phyloP scores from a whole-genome alignment of 2,888 invertebrate species.

The Sepioteuthis lessoniana region DNA sequence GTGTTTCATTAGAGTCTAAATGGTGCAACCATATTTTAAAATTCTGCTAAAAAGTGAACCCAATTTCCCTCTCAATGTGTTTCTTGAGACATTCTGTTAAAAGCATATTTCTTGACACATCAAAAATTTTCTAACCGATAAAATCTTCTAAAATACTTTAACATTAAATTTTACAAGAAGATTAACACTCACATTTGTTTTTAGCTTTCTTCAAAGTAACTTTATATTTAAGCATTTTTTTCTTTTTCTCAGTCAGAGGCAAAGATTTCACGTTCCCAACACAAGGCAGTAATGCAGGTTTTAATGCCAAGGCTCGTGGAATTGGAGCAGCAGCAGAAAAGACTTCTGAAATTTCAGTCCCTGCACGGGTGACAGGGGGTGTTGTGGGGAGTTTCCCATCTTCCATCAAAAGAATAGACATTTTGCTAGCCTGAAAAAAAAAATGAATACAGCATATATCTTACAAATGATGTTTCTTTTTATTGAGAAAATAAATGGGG shows the following conservation, averaged over 20 bases:
- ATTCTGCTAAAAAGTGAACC: no score
- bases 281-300: not conserved
- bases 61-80: no score
- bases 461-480: no score
- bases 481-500: no score
- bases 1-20: no score
- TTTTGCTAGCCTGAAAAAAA: not conserved
- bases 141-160: no score
- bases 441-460: not conserved
- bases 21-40: no score
- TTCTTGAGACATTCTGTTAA: no score
- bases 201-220: not conserved
- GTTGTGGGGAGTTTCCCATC: not conserved
- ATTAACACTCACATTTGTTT: not conserved
- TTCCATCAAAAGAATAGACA: not conserved
- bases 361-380: not conserved
- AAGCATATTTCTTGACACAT: no score
- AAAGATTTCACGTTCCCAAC: not conserved
- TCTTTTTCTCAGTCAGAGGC: not conserved
- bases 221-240: not conserved
- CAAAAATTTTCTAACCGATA: no score
- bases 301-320: not conserved
- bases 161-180: no score
- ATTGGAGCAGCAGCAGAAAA: not conserved
- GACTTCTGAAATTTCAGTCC: not conserved